These are phyloP conservation scores for Galeopsomyia nigrocyanea DNA, from an alignment of 2,888 invertebrate genomes.

Conservation along the genomic window DNA sequence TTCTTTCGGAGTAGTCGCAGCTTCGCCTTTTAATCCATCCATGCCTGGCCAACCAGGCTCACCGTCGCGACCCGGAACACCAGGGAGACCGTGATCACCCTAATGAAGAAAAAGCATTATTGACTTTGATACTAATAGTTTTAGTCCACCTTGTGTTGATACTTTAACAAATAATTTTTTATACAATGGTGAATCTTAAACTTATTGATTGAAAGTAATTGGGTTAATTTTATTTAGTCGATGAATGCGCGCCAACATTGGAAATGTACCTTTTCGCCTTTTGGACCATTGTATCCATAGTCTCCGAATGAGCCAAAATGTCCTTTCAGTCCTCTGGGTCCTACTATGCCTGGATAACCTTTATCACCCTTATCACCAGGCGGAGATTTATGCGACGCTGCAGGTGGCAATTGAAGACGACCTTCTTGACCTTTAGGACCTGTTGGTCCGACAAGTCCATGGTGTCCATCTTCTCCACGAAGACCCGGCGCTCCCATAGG, in stretches of 20 bases:
- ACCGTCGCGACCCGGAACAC: conserved; percentile 70
- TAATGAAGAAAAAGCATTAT: conserved; percentile 47
- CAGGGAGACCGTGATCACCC: conserved; percentile 66
- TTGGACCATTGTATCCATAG: conserved; percentile 71
- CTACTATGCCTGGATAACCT: conserved; percentile 72
- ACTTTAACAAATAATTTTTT: no score
- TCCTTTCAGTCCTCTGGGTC: conserved; percentile 70
- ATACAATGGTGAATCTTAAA: no score
- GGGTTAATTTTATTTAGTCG: no score
- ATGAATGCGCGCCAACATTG: neutral
- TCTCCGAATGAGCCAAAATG: conserved; percentile 65
- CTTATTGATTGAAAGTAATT: no score
- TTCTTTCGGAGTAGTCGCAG: conserved; percentile 70
- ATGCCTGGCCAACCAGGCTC: conserved; percentile 67
- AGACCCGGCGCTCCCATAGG: conserved; percentile 67
- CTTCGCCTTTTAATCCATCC: conserved; percentile 73
- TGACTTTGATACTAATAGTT: neutral
- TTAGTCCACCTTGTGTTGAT: no score
- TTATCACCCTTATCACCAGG: conserved; percentile 71
- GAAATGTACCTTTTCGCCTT: conserved; percentile 72
- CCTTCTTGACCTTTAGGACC: conserved; percentile 70
- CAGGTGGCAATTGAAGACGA: conserved; percentile 53
- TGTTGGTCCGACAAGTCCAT: conserved; percentile 75
- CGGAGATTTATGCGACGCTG: conserved; percentile 51
- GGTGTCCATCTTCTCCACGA: conserved; percentile 67